Percentiles rank a stretch among this genome's conserved stretches.
Conservation (phyloP, 2,888 invertebrate species). For the Agrotis segetum region DNA sequence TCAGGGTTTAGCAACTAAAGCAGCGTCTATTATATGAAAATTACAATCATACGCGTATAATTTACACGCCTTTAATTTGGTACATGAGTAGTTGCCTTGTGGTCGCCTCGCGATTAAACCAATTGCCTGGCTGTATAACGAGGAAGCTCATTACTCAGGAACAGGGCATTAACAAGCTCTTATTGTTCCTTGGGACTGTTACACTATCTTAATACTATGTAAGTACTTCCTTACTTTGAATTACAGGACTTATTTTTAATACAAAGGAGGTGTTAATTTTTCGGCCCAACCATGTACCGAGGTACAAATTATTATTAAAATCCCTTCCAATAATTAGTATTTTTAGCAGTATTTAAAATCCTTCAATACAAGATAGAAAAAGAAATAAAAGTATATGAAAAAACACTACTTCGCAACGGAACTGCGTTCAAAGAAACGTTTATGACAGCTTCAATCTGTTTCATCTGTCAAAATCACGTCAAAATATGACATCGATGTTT, state of each 20-base stretch:
- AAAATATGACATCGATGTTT: too few relatives aligned
- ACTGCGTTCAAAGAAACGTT: too few relatives aligned
- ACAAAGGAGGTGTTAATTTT: too few relatives aligned
- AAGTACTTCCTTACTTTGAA: constrained; percentile 46
- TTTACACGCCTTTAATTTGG: constrained; percentile 60
- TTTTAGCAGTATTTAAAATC: too few relatives aligned
- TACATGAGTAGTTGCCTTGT: constrained; percentile 44
- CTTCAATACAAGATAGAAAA: too few relatives aligned
- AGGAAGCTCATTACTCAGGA: constrained; percentile 66
- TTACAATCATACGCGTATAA: constrained; percentile 46
- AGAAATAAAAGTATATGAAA: too few relatives aligned
- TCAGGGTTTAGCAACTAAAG: constrained; percentile 22
- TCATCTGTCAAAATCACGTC: too few relatives aligned
- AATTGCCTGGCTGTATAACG: constrained; percentile 64
- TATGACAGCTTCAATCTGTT: too few relatives aligned
- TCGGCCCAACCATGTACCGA: too few relatives aligned
- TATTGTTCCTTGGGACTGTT: constrained; percentile 57
- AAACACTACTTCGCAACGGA: too few relatives aligned
- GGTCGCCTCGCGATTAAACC: constrained; percentile 61
- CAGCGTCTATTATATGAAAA: constrained; percentile 42
- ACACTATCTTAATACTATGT: constrained; percentile 35
- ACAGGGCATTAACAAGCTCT: constrained; percentile 62
- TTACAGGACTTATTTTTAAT: constrained; percentile 11
- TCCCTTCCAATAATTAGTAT: too few relatives aligned
- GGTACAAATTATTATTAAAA: too few relatives aligned